A percentile compares a stretch with the other conserved stretches of the same genome.
phyloP scores from a whole-genome alignment of 2,113 vertebrate genomes.

The Pagrus major region DNA sequence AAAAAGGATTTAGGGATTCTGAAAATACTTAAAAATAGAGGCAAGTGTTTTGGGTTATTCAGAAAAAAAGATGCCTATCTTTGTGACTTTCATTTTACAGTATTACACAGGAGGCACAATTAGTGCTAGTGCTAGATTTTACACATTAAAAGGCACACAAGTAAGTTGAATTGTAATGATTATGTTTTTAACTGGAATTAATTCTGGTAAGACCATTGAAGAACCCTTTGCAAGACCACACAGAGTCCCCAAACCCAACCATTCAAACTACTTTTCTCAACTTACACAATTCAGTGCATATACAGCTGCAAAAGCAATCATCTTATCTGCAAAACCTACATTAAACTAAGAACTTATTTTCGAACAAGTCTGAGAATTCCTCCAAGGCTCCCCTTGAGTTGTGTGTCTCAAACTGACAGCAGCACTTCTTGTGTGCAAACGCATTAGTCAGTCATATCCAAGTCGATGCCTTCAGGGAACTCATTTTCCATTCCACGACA shows the following conservation, averaged over 20 bases:
- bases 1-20: neutral
- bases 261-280: neutral
- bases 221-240: neutral
- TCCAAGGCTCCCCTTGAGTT: constrained; percentile 34
- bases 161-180: neutral
- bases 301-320: neutral
- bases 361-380: constrained; percentile 12
- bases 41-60: neutral
- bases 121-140: neutral
- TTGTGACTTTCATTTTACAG: neutral
- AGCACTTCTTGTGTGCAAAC: constrained; percentile 47
- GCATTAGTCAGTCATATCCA: constrained; percentile 59
- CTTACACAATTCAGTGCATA: neutral
- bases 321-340: constrained; percentile 4
- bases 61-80: neutral
- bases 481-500: constrained; percentile 67
- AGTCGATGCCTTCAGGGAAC: constrained; percentile 60
- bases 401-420: constrained; percentile 41
- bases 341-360: constrained; percentile 12
- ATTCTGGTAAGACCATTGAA: neutral
- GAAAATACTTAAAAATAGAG: neutral
- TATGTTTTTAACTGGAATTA: neutral
- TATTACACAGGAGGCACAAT: neutral
- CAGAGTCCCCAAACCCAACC: neutral
- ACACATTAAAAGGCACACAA: neutral